phyloP scores from a whole-genome alignment of 2,797 vertebrate species.

The Rallus crepitans region DNA sequence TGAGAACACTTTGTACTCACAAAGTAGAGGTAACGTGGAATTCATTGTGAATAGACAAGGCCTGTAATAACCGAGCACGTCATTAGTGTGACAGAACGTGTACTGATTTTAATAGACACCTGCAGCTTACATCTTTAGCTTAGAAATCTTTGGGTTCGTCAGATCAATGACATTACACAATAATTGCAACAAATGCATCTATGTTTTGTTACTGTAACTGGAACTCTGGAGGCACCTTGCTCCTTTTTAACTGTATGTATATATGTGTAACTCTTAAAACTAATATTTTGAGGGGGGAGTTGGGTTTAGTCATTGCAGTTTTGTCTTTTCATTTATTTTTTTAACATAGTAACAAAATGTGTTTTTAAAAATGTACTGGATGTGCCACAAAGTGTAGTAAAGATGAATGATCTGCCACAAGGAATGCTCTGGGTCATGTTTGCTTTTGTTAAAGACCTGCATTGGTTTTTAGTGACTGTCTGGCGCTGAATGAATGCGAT shows the following conservation, averaged over 20 bases:
- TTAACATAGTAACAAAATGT: background rate
- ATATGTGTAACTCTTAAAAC: constrained; percentile 11
- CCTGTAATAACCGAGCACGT: background rate
- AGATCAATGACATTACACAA: background rate
- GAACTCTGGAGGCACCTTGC: background rate
- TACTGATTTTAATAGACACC: background rate
- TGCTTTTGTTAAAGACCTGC: background rate
- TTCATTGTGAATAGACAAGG: background rate
- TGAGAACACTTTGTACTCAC: background rate
- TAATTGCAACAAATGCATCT: background rate
- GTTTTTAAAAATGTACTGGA: background rate
- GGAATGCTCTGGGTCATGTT: background rate
- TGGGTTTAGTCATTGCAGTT: no score
- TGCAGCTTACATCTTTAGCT: background rate
- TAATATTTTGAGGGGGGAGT: background rate
- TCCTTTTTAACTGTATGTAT: constrained; percentile 43
- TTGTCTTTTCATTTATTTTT: background rate
- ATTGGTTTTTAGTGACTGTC: background rate
- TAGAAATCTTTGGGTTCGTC: background rate
- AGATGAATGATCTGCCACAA: background rate
- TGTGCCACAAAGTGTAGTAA: constrained; percentile 14
- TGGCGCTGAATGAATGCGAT: background rate
- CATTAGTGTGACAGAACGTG: background rate
- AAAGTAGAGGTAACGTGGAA: background rate
- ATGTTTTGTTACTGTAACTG: constrained; percentile 19